A percentile compares a stretch with the other conserved stretches of the same genome.
These are phyloP conservation scores for Hymenochirus boettgeri DNA, from an alignment of 2,113 vertebrate genomes.

Conservation along the genomic window DNA sequence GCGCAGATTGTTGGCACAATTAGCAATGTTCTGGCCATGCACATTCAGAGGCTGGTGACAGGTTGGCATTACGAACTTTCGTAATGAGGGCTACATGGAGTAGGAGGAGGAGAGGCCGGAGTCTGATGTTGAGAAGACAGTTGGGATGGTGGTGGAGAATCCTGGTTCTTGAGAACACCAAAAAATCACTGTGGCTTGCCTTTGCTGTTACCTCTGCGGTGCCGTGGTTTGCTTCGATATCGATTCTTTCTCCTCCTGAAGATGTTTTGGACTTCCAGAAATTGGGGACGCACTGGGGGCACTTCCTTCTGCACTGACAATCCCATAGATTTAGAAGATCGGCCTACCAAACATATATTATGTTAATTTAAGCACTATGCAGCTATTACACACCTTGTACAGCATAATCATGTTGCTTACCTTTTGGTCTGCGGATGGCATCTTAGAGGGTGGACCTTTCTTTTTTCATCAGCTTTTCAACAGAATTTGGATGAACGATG, in stretches of 20 bases:
- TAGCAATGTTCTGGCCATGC: constrained; percentile 78
- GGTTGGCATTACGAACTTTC: constrained; percentile 46
- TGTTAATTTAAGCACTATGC: background rate
- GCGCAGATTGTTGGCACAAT: constrained; percentile 86
- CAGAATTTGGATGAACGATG: constrained; percentile 87
- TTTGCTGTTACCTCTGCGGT: constrained; percentile 90
- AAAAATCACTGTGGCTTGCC: constrained; percentile 90
- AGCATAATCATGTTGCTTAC: constrained; percentile 54
- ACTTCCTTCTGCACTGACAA: constrained; percentile 72
- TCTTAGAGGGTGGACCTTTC: constrained; percentile 81
- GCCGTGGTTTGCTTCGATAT: constrained; percentile 90
- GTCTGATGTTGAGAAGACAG: constrained; percentile 52
- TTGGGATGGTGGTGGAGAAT: constrained; percentile 56
- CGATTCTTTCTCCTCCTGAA: constrained; percentile 77
- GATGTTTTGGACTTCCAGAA: constrained; percentile 88
- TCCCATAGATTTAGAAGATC: constrained; percentile 88
- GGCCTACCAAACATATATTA: constrained; percentile 63
- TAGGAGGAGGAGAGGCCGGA: constrained; percentile 53
- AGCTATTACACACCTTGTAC: no score
- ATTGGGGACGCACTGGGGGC: constrained; percentile 76
- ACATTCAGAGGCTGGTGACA: constrained; percentile 65
- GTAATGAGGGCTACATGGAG: constrained; percentile 32
- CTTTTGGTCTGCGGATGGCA: constrained; percentile 80
- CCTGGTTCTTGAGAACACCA: constrained; percentile 71
- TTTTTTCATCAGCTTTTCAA: constrained; percentile 96